Conservation (phyloP, 2,797 vertebrate species). For the Eremophila alpestris region DNA sequence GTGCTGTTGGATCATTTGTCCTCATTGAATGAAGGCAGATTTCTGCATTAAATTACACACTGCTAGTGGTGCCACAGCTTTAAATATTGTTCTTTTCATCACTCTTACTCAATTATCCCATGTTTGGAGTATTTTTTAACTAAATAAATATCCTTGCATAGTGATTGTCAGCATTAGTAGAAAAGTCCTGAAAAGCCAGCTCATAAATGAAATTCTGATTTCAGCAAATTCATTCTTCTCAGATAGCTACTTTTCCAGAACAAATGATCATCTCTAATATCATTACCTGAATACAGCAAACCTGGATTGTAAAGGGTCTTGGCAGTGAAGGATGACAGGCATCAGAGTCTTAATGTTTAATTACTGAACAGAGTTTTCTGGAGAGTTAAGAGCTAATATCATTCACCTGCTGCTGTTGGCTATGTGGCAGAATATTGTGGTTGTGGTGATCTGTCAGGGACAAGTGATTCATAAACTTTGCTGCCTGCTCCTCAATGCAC, state of each 20-base stretch:
- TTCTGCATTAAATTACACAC: neutral
- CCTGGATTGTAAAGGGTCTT: neutral
- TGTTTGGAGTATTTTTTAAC: neutral
- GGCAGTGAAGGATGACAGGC: constrained; percentile 25
- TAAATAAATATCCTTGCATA: constrained; percentile 8
- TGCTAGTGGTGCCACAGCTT: neutral
- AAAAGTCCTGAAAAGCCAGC: constrained; percentile 15
- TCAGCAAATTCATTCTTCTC: constrained; percentile 33
- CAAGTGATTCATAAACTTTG: constrained; percentile 54
- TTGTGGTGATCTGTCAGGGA: neutral
- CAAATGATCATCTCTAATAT: constrained; percentile 41
- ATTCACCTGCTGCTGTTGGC: constrained; percentile 10
- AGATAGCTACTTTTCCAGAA: constrained; percentile 26
- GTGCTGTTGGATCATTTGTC: constrained; percentile 36
- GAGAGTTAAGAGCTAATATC: constrained; percentile 22
- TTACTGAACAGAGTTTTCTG: constrained; percentile 54
- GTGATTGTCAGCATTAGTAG: constrained; percentile 14
- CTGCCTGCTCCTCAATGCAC: neutral
- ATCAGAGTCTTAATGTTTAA: constrained; percentile 46
- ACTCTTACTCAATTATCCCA: constrained; percentile 33
- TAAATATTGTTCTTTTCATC: constrained; percentile 50
- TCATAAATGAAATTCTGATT: constrained; percentile 36
- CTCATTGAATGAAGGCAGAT: constrained; percentile 38
- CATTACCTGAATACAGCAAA: constrained; percentile 28
- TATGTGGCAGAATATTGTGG: neutral